A percentile compares a stretch with the other conserved stretches of the same genome.
Conservation (phyloP, 1,140 invertebrate genomes). For the Batillaria attramentaria region DNA sequence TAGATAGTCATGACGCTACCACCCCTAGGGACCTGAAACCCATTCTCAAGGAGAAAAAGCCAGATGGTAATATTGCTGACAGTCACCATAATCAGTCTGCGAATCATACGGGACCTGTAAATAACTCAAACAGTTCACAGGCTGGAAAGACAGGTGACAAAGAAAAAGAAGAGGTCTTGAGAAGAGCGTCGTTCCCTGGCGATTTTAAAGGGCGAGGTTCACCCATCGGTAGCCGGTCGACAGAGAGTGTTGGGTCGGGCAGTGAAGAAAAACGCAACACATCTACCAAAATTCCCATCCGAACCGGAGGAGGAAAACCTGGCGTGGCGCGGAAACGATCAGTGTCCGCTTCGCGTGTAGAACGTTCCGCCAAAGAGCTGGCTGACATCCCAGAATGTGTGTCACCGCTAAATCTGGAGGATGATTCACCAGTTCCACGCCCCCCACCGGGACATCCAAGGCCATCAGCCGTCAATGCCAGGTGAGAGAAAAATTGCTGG, state of each 20-base stretch:
- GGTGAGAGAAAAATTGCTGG: slow-evolving; percentile 47
- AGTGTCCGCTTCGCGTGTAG: slow-evolving; percentile 50
- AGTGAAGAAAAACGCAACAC: slow-evolving; percentile 33
- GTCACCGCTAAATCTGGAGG: slow-evolving; percentile 42
- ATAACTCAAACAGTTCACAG: too few relatives aligned
- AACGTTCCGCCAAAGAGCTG: slow-evolving; percentile 30
- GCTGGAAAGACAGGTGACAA: background rate
- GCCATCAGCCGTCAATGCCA: slow-evolving; percentile 55
- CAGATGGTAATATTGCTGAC: too few relatives aligned
- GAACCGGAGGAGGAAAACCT: slow-evolving; percentile 10
- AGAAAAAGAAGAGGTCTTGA: background rate
- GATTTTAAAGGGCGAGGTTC: slow-evolving; percentile 1
- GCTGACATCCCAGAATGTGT: slow-evolving; percentile 38
- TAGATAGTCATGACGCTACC: background rate
- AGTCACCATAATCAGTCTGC: too few relatives aligned
- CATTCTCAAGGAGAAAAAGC: slow-evolving; percentile 40
- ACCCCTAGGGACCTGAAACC: slow-evolving; percentile 35
- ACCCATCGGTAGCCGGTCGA: slow-evolving; percentile 36
- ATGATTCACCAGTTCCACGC: slow-evolving; percentile 43
- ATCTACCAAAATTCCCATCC: slow-evolving; percentile 26
- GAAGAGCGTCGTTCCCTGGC: background rate
- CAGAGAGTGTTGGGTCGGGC: slow-evolving; percentile 31
- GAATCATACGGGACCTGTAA: slow-evolving; percentile 17
- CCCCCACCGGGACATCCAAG: slow-evolving; percentile 55
- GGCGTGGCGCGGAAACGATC: slow-evolving; percentile 42